Evolutionary conservation across 2,113 vertebrate species (phyloP).

Genomic region (Colistium nudipinnis): DNA sequence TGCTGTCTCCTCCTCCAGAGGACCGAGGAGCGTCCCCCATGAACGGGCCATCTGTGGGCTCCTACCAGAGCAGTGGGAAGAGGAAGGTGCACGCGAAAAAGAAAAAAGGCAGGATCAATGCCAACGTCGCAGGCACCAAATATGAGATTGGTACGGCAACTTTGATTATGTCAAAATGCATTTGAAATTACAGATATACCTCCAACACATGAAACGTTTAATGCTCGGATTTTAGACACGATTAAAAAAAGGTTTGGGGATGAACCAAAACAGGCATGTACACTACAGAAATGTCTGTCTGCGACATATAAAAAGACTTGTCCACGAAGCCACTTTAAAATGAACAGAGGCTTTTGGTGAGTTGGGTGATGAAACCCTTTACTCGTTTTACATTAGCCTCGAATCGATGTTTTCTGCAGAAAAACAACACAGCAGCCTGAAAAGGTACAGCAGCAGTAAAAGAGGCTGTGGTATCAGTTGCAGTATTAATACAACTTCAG

Average conservation of each 20-base stretch:
- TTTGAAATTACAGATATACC: not conserved
- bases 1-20: constrained; percentile 81
- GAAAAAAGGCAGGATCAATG: constrained; percentile 91
- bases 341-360: constrained; percentile 23
- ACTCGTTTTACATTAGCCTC: constrained; percentile 6
- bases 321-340: not conserved
- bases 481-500: not conserved
- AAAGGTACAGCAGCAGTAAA: not conserved
- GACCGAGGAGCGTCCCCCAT: constrained; percentile 86
- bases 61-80: constrained; percentile 88
- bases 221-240: not conserved
- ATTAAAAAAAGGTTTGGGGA: not conserved
- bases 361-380: constrained; percentile 20
- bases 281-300: not conserved
- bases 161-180: not conserved
- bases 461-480: not conserved
- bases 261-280: not conserved
- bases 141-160: constrained; percentile 92
- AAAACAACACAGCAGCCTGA: constrained; percentile 1
- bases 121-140: constrained; percentile 94
- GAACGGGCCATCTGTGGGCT: constrained; percentile 83
- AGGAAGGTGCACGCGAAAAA: constrained; percentile 92
- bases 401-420: not conserved
- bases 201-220: not conserved
- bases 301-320: not conserved